Evolutionary conservation across 1,140 invertebrate genomes (phyloP).

Genomic region (Monochamus saltuarius): DNA sequence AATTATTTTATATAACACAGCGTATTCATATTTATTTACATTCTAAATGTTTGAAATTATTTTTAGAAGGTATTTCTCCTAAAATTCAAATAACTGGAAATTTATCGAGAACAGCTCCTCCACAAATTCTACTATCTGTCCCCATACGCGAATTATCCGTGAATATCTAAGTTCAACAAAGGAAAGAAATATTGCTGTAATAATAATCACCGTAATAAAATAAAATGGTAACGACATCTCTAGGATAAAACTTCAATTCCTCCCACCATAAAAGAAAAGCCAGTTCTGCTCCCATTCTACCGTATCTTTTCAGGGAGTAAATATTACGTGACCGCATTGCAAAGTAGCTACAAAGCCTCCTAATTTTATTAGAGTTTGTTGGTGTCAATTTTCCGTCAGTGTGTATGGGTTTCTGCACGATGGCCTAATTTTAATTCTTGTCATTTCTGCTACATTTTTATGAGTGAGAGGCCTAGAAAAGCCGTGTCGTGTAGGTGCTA

Average conservation of each 20-base stretch:
- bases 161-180: conserved; percentile 5
- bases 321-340: conserved; percentile 23
- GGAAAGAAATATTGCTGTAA: not conserved
- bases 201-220: conserved; percentile 11
- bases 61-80: too few relatives aligned
- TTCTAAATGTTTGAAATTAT: too few relatives aligned
- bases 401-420: conserved; percentile 14
- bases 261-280: conserved; percentile 14
- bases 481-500: too few relatives aligned
- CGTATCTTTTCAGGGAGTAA: conserved; percentile 17
- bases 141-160: too few relatives aligned
- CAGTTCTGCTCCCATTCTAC: conserved; percentile 12
- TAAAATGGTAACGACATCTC: conserved; percentile 3
- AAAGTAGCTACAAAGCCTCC: conserved; percentile 15
- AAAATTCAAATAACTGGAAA: too few relatives aligned
- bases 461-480: too few relatives aligned
- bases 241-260: conserved; percentile 10
- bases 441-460: too few relatives aligned
- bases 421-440: not conserved
- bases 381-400: conserved; percentile 20
- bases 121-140: too few relatives aligned
- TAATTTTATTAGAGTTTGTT: conserved; percentile 23
- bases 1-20: too few relatives aligned
- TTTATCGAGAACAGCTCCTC: too few relatives aligned
- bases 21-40: too few relatives aligned